Evolutionary conservation across 2,113 vertebrate species (phyloP).

Genomic region (Nyctereutes procyonoides): DNA sequence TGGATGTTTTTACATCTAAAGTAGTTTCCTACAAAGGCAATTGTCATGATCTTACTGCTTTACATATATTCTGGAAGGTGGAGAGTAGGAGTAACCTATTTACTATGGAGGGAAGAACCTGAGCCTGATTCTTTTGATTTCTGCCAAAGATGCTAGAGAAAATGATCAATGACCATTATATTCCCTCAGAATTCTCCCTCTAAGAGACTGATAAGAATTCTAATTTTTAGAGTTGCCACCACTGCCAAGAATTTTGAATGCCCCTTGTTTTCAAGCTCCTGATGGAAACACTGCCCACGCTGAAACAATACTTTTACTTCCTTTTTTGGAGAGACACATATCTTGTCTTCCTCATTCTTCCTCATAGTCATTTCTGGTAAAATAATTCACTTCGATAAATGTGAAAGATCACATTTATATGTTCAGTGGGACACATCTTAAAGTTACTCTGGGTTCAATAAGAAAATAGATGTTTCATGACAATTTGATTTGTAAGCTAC

Average conservation of each 20-base stretch:
- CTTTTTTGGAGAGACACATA: not conserved
- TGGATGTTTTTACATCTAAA: not conserved
- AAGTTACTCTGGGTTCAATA: conserved; percentile 15
- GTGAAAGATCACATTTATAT: not conserved
- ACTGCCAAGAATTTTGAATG: not conserved
- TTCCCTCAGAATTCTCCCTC: not conserved
- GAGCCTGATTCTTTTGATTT: not conserved
- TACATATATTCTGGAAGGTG: not conserved
- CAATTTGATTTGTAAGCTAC: not conserved
- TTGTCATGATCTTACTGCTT: not conserved
- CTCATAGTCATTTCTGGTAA: not conserved
- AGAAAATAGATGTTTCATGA: not conserved
- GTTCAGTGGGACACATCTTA: not conserved
- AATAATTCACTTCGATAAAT: conserved; percentile 26
- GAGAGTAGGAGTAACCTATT: not conserved
- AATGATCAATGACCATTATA: not conserved
- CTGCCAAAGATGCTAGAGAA: conserved; percentile 3
- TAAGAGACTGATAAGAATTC: not conserved
- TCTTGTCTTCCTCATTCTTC: not conserved
- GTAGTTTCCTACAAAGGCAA: not conserved
- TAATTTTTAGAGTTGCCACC: not conserved
- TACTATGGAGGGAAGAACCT: not conserved
- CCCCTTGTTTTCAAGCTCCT: not conserved
- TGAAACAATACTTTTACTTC: not conserved
- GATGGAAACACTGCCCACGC: not conserved